Evolutionary conservation across 2,113 vertebrate species (phyloP).

Genomic region (Athene noctua): DNA sequence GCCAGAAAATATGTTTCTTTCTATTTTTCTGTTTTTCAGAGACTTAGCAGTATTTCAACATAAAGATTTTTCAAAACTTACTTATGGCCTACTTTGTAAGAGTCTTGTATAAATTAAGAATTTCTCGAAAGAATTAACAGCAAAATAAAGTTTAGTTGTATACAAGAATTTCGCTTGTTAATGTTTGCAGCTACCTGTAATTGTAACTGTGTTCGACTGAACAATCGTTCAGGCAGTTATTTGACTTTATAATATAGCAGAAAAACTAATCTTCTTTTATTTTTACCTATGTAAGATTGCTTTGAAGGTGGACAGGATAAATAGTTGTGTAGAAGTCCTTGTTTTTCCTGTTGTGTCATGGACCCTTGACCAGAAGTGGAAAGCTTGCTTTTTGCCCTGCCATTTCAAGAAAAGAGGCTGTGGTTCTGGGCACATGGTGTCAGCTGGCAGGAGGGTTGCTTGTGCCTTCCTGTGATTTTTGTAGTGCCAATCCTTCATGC

Average conservation of each 20-base stretch:
- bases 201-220: neutral
- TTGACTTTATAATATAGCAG: neutral
- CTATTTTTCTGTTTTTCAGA: neutral
- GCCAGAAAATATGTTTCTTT: neutral
- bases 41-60: neutral
- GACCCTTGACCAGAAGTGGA: neutral
- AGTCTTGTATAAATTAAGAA: neutral
- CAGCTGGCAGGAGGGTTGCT: neutral
- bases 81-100: neutral
- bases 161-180: neutral
- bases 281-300: neutral
- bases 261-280: neutral
- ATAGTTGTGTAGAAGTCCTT: neutral
- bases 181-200: neutral
- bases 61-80: neutral
- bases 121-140: neutral
- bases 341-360: neutral
- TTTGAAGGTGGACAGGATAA: neutral
- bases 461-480: neutral
- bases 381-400: neutral
- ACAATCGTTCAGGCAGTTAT: neutral
- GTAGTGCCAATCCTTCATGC: neutral
- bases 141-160: neutral
- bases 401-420: no score
- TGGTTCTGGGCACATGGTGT: fast-evolving